A percentile compares a stretch with the other conserved stretches of the same genome.
phyloP scores from a whole-genome alignment of 2,113 vertebrate genomes.

The Cepphus grylle region DNA sequence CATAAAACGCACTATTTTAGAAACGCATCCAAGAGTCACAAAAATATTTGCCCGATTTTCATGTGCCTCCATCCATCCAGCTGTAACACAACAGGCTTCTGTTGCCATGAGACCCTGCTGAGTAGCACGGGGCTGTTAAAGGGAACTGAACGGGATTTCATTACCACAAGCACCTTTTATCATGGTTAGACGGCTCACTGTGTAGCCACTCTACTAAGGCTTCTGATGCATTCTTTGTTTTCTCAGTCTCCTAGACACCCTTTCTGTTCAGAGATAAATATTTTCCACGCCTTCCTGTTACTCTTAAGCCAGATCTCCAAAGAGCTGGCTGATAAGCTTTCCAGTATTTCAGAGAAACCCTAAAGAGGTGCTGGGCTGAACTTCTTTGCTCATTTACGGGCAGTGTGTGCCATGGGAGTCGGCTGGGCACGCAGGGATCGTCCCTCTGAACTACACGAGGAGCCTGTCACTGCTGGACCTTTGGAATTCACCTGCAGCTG shows the following conservation, averaged over 20 bases:
- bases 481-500: not conserved
- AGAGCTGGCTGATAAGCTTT: not conserved
- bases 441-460: not conserved
- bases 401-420: fast-evolving
- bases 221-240: not conserved
- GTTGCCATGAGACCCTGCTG: not conserved
- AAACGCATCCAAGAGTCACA: not conserved
- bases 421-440: not conserved
- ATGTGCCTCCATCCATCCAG: not conserved
- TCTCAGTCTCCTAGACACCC: not conserved
- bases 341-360: not conserved
- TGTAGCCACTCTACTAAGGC: not conserved
- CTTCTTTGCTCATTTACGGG: not conserved
- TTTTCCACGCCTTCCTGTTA: not conserved
- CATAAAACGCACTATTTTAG: not conserved
- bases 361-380: not conserved
- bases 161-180: not conserved
- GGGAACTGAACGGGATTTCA: not conserved
- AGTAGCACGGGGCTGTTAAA: not conserved
- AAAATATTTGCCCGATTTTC: not conserved
- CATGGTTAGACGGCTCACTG: not conserved
- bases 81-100: not conserved
- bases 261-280: not conserved
- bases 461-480: not conserved
- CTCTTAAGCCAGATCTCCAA: not conserved